Evolutionary conservation across 2,113 vertebrate species (phyloP).

Genomic region (Sitta europaea): DNA sequence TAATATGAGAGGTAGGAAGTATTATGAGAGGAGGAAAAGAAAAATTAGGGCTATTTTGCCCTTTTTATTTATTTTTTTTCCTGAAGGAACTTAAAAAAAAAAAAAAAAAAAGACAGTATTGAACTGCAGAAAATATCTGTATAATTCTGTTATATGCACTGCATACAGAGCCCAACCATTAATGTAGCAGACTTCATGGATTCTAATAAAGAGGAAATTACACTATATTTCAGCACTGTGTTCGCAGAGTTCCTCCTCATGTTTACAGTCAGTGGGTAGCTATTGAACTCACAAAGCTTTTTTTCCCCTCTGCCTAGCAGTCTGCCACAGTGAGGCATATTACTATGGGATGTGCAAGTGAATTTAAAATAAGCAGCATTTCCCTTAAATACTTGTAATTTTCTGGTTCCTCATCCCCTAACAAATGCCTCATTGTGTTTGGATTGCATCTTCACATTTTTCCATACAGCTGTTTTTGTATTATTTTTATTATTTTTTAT

Average conservation of each 20-base stretch:
- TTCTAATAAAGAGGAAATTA: slow-evolving; percentile 61
- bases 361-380: slow-evolving; percentile 66
- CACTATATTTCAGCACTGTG: slow-evolving; percentile 53
- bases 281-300: slow-evolving; percentile 55
- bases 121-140: slow-evolving; percentile 12
- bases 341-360: slow-evolving; percentile 13
- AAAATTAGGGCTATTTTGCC: neutral
- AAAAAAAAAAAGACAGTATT: too few species aligned
- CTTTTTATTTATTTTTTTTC: neutral
- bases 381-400: slow-evolving; percentile 70
- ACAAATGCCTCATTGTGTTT: slow-evolving; percentile 57
- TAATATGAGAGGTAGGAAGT: neutral
- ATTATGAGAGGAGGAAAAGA: neutral
- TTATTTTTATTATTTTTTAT: slow-evolving; percentile 56
- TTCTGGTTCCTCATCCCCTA: slow-evolving; percentile 32
- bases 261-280: slow-evolving; percentile 53
- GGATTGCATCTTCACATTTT: slow-evolving; percentile 57
- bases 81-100: neutral
- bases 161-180: slow-evolving; percentile 18
- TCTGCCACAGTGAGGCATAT: slow-evolving; percentile 11
- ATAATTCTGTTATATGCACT: slow-evolving; percentile 26
- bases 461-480: slow-evolving; percentile 15
- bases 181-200: slow-evolving; percentile 31
- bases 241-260: slow-evolving; percentile 33
- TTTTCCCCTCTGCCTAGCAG: neutral